Evolutionary conservation across 2,888 invertebrate genomes (phyloP).

Genomic region (Mechanitis messenoides): DNA sequence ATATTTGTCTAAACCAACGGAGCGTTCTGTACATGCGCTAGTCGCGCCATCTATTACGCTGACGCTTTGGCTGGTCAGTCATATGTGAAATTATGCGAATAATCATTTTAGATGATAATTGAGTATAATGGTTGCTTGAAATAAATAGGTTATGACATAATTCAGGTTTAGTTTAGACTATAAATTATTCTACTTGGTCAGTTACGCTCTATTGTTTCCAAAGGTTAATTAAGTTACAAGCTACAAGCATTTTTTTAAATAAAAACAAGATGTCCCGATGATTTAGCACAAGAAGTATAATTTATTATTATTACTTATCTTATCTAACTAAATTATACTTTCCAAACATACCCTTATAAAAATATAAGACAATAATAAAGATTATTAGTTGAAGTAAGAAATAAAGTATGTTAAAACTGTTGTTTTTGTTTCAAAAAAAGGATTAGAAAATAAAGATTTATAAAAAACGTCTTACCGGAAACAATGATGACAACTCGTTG

Average conservation of each 20-base stretch:
- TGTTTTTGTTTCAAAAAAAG: too few species aligned
- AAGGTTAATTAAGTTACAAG: not conserved
- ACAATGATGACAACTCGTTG: not conserved
- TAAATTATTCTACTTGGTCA: not conserved
- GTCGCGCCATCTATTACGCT: constrained; percentile 4
- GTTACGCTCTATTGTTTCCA: not conserved
- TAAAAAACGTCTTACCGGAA: not conserved
- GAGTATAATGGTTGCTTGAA: not conserved
- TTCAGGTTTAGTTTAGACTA: not conserved
- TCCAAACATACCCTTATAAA: too few species aligned
- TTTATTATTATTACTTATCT: too few species aligned
- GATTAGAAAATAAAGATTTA: not conserved
- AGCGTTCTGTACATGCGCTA: constrained; percentile 4
- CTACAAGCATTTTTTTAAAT: not conserved
- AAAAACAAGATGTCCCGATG: too few species aligned
- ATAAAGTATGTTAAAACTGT: too few species aligned
- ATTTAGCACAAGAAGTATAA: too few species aligned
- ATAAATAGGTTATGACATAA: constrained; percentile 1
- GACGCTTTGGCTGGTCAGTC: constrained; percentile 4
- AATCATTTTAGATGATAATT: constrained; percentile 8
- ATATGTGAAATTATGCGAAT: constrained; percentile 5
- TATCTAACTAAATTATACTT: too few species aligned
- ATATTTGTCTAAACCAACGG: constrained; percentile 21
- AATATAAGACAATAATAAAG: too few species aligned
- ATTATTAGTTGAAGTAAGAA: too few species aligned